A percentile compares a stretch with the other conserved stretches of the same genome.
Evolutionary conservation across 2,888 invertebrate species (phyloP).

Genomic region (Eurytoma adleriae): DNA sequence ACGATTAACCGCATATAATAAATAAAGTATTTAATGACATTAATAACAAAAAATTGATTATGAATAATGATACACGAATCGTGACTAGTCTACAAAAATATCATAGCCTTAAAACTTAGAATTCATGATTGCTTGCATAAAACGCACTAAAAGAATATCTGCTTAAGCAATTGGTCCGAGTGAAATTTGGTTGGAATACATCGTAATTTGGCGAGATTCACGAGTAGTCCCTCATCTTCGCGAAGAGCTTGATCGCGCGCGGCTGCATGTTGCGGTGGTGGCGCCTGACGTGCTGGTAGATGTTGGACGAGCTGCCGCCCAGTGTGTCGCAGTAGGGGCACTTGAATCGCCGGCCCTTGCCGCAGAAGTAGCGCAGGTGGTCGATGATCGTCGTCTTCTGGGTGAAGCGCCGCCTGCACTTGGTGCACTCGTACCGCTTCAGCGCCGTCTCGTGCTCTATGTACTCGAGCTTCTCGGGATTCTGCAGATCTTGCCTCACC

Average conservation of each 20-base stretch:
- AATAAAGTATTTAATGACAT: too few relatives aligned
- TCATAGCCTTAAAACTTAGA: too few relatives aligned
- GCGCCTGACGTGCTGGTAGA: slow-evolving; percentile 72
- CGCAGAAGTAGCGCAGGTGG: slow-evolving; percentile 74
- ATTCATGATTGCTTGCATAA: too few relatives aligned
- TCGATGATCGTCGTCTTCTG: slow-evolving; percentile 62
- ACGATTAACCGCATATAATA: too few relatives aligned
- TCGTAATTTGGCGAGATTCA: not conserved
- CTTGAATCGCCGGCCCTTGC: slow-evolving; percentile 73
- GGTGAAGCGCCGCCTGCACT: slow-evolving; percentile 30
- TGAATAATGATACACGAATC: too few relatives aligned
- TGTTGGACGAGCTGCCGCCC: slow-evolving; percentile 73
- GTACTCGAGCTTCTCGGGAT: not conserved
- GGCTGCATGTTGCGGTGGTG: slow-evolving; percentile 64
- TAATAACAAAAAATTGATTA: too few relatives aligned
- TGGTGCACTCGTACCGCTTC: slow-evolving; percentile 41
- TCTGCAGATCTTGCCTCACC: slow-evolving; percentile 3
- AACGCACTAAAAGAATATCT: too few relatives aligned
- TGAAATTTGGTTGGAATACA: too few relatives aligned
- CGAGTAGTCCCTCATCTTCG: slow-evolving; percentile 13
- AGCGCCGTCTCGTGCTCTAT: not conserved
- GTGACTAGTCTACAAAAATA: too few relatives aligned
- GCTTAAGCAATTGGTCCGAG: too few relatives aligned
- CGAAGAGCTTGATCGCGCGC: slow-evolving; percentile 28
- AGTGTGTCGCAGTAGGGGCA: slow-evolving; percentile 75